Evolutionary conservation across 35 echinoderm and acorn worm genomes (phyloP), one percentile per base, ranked within the genome.

Genomic region (Heliocidaris erythrogramma): DNA sequence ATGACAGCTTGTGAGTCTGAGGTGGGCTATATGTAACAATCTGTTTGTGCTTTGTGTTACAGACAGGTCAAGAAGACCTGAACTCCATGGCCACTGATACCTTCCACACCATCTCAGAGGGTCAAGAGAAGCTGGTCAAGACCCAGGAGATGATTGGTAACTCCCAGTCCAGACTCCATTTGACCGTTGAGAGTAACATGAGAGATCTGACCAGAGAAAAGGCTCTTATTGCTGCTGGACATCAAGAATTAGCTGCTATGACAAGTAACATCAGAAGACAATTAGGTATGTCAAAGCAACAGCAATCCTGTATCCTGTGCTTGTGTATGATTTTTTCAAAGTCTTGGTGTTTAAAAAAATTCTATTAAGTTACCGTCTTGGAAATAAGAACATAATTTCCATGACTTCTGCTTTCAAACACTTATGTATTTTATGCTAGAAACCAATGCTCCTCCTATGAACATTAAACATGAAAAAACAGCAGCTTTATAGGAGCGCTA

Each of bases 221-320:
- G 85, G 95, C 98, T 5, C 78, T 99, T 29, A 97, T 99, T 42
- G 96, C 98, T n/a, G 96, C 98, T 16, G 98, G 98, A 17, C 98
- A 99, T 84, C 95, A 95, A 87, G 98, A 99, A 94, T 48, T 97
- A 69, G 98, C 96, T 50, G 65, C 47, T 29, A 99, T 96, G 96
- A 96, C 96, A 31, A 53, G 94, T 17, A 93, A 95, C 84, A 95
- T 99, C 47, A 94, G 90, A 32, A 86, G 93, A 50, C 96, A 97
- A 94, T 89, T 99, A 86, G 98, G 98, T 99, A 95, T 78, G 90
- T 50, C 49, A 5, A 27, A 18, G 21, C 27, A 18, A 24, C 18
- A 71, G 61, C 6, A 56, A 56, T 56, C 14, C 14, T 52, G 49
- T 52, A 52, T 52, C 2, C 52, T 9, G 14, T 56, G 7, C 61